Conservation (phyloP, 2,888 invertebrate species). For the Laothoe populi region DNA sequence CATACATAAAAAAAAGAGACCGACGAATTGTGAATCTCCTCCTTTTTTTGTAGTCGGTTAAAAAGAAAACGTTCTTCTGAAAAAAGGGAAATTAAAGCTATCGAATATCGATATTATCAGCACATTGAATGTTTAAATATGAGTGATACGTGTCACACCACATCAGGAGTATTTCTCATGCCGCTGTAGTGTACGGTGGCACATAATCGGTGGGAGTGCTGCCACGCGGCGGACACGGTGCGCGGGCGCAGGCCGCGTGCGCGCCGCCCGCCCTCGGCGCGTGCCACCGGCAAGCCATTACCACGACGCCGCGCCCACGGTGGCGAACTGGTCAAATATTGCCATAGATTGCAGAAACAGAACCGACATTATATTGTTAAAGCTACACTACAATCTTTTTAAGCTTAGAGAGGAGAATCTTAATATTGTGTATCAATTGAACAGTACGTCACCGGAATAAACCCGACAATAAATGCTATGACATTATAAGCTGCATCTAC, state of each 20-base stretch:
- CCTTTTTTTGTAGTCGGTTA: too few relatives aligned
- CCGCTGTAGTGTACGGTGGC: conserved; percentile 49
- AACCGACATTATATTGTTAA: conserved; percentile 1
- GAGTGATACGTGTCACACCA: conserved; percentile 36
- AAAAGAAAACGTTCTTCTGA: too few relatives aligned
- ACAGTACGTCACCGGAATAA: neutral
- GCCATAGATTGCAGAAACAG: conserved; percentile 48
- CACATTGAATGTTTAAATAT: conserved; percentile 4
- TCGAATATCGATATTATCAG: neutral
- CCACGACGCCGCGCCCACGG: conserved; percentile 63
- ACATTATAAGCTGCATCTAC: too few relatives aligned
- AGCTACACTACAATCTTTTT: neutral
- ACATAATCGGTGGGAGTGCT: conserved; percentile 80
- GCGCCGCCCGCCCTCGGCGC: conserved; percentile 49
- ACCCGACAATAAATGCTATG: too few relatives aligned
- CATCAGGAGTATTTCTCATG: conserved; percentile 60
- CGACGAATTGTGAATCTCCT: too few relatives aligned
- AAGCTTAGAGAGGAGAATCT: neutral
- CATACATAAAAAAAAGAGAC: too few relatives aligned
- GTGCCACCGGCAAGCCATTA: conserved; percentile 73
- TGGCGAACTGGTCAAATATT: conserved; percentile 54
- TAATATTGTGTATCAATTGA: neutral
- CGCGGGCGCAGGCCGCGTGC: conserved; percentile 49
- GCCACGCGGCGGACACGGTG: conserved; percentile 50
- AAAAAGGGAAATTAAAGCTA: neutral